Evolutionary conservation across 1,140 invertebrate species (phyloP), one percentile per base, ranked within the genome.

Genomic region (Spodoptera litura): DNA sequence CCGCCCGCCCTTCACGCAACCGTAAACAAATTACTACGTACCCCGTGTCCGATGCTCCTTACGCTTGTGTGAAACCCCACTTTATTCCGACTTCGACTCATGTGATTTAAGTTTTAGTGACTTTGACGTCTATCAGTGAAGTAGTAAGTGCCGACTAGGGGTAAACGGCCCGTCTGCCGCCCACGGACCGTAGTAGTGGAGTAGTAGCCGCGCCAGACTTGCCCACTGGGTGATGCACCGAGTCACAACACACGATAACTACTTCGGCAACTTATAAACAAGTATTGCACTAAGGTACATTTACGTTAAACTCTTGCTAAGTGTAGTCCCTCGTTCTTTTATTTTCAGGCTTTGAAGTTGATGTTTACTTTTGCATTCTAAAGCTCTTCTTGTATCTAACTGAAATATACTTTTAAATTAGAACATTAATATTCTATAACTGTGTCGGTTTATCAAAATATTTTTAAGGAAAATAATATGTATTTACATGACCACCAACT

Each of bases 161-260:
- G 86, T 89, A 86, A 88, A 88, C 85, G 83, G 81, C 83, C 84
- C 81, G 84, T 78, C 84, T 80, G 79, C 81, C 88, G 81, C 86
- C 88, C 85, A 88, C 86, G 81, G 84, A 83, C 84, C 83, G 83
- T 90, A 91, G 89, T 91, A 87, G 81, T 83, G 81, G 64, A 79
- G 81, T 91, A 91, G 90, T 90, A 87, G 81, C 71, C 72, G 78
- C 66, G 71, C 53, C 81, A 87, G 85, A 85, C 82, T 79, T 81
- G 80, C 80, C 80, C 80, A 84, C 80, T 64, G 83, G 79, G 81
- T 81, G 78, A 88, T 88, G 86, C 85, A 88, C 78, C 82, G 77
- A 78, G 78, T 76, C 79, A 56, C 53, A 76, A 68, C 52, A 59
- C 72, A 80, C 74, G 58, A 76, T 27, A 5, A 20, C 71, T 10